A percentile compares a stretch with the other conserved stretches of the same genome.
Conservation (phyloP, 2,113 vertebrate species). For the Castor canadensis region DNA sequence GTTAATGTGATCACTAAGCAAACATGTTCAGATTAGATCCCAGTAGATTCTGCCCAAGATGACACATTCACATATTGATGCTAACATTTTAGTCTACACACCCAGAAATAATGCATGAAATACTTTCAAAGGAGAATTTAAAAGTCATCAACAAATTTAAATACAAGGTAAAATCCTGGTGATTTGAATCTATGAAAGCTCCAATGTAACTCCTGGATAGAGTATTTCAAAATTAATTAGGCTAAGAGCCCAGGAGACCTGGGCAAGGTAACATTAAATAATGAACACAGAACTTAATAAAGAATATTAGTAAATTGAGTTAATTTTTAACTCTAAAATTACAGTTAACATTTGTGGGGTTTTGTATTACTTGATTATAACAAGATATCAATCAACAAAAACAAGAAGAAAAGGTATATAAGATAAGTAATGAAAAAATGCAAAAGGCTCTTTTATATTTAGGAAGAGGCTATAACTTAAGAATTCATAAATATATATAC, state of each 20-base stretch:
- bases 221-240: neutral
- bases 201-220: neutral
- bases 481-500: neutral
- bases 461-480: neutral
- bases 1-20: neutral
- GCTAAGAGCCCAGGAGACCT: neutral
- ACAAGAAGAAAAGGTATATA: neutral
- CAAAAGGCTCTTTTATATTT: neutral
- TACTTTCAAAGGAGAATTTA: neutral
- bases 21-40: neutral
- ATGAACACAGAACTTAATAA: neutral
- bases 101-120: neutral
- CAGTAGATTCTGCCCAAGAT: neutral
- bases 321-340: neutral
- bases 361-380: neutral
- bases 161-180: neutral
- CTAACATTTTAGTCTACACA: neutral
- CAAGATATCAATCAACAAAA: neutral
- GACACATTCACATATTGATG: neutral
- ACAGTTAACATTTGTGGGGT: neutral
- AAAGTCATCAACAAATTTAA: neutral
- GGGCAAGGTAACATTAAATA: neutral
- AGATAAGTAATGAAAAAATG: neutral
- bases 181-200: neutral
- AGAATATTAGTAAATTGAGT: neutral